Evolutionary conservation across 2,113 vertebrate species (phyloP).

Genomic region (Plotosus lineatus): DNA sequence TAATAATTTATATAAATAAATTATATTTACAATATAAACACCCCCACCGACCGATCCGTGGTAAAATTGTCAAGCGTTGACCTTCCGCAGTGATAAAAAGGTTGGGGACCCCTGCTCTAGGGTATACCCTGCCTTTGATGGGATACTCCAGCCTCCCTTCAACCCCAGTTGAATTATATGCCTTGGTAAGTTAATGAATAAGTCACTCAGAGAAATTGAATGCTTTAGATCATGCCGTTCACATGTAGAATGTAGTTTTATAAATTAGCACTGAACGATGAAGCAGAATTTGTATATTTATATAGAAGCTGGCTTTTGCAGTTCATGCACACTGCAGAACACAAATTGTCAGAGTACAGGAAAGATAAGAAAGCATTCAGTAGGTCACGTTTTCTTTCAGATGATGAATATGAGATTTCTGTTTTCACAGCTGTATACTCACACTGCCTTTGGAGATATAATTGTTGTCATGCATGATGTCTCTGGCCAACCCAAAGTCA

Average conservation of each 20-base stretch:
- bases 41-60: too few species aligned
- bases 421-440: constrained; percentile 64
- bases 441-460: constrained; percentile 99
- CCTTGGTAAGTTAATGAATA: too few species aligned
- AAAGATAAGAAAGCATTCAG: not conserved
- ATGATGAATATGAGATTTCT: not conserved
- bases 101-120: too few species aligned
- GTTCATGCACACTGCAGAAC: not conserved
- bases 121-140: too few species aligned
- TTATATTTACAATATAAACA: too few species aligned
- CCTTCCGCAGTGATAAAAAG: too few species aligned
- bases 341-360: not conserved
- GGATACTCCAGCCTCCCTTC: too few species aligned
- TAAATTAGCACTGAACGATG: not conserved
- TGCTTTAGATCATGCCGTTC: too few species aligned
- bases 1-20: too few species aligned
- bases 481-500: constrained; percentile 94
- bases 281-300: not conserved
- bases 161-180: too few species aligned
- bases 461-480: constrained; percentile 98
- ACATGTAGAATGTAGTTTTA: not conserved
- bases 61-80: too few species aligned
- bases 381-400: not conserved
- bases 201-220: too few species aligned
- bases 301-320: not conserved